Percentiles rank a stretch among this genome's conserved stretches.
Conservation (phyloP, 2,888 invertebrate species). For the Agrenia bidenticulata region DNA sequence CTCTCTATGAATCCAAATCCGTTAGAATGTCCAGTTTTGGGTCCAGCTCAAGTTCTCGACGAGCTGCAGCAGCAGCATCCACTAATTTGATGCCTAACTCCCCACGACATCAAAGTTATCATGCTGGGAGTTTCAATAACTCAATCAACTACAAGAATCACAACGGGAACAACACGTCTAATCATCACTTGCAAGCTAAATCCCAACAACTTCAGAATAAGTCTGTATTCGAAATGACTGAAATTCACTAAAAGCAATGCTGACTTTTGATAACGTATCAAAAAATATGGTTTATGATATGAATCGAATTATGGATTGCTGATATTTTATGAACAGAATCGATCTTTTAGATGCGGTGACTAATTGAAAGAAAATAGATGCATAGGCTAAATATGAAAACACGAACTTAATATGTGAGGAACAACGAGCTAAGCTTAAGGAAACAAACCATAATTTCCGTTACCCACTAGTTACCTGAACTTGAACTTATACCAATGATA, state of each 20-base stretch:
- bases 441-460: too few relatives aligned
- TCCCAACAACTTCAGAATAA: conserved; percentile 34
- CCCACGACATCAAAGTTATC: conserved; percentile 15
- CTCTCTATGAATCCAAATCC: conserved; percentile 49
- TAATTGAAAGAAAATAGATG: too few relatives aligned
- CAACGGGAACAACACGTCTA: conserved; percentile 19
- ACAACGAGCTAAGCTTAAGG: too few relatives aligned
- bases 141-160: conserved; percentile 19
- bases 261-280: neutral
- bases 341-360: too few relatives aligned
- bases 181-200: conserved; percentile 31
- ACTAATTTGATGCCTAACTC: conserved; percentile 22
- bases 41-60: conserved; percentile 42
- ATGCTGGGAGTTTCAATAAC: conserved; percentile 7
- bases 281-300: neutral
- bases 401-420: too few relatives aligned
- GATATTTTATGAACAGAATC: too few relatives aligned
- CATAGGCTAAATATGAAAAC: too few relatives aligned
- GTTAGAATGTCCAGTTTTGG: conserved; percentile 50
- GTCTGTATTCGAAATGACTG: conserved; percentile 43
- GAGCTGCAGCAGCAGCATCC: conserved; percentile 16
- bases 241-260: conserved; percentile 29
- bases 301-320: too few relatives aligned
- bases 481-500: too few relatives aligned
- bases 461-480: too few relatives aligned